Base-by-base conservation (phyloP, 2,888 invertebrate genomes). In the Amiota mariae region DNA sequence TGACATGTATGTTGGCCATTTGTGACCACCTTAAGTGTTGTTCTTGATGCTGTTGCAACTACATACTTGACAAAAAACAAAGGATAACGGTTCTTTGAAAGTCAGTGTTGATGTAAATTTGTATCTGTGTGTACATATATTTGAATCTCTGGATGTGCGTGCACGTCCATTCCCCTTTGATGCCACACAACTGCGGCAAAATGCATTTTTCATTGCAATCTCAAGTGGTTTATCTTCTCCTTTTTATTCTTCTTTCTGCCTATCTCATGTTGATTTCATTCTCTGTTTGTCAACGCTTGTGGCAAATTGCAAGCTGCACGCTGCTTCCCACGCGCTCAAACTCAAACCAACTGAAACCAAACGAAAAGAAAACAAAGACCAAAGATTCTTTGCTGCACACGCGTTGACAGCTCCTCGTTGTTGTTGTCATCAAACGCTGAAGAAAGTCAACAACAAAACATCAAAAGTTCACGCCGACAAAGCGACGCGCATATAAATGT, bases 401-500 rank as follows among this genome's bases (percentile, higher is more conserved):
- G 59, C 20, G 59, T n/a, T 56, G 13, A 54, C 51, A 68, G 8
- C 48, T 24, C n/a, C 54, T 8, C 68, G 54, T 9, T 13, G 64
- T 46, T 64, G 36, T 47, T 57, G 48, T 54, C 51, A 71, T 72
- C 70, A 73, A 36, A 36, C 6, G 36, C 36, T 36, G 8, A 36
- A 48, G 61, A 72, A 57, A 47, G 68, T 72, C 76, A 71, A 71
- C 70, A 70, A 66, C 61, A 49, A 49, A 57, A 87, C 85, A 85
- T 85, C 87, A 85, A 87, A 74, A 85, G 87, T 87, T 87, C 79
- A 79, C 84, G 85, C 85, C 85, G 86, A 86, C 87, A 87, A 85
- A 86, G 86, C 85, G 81, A 82, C 79, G 80, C 77, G 76, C 74
- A 72, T 79, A 82, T 86, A 87, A 85, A 85, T 85, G 82, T 85